Evolutionary conservation across 2,113 vertebrate genomes (phyloP), one percentile per base, ranked within the genome.

Genomic region (Setophaga petechia): DNA sequence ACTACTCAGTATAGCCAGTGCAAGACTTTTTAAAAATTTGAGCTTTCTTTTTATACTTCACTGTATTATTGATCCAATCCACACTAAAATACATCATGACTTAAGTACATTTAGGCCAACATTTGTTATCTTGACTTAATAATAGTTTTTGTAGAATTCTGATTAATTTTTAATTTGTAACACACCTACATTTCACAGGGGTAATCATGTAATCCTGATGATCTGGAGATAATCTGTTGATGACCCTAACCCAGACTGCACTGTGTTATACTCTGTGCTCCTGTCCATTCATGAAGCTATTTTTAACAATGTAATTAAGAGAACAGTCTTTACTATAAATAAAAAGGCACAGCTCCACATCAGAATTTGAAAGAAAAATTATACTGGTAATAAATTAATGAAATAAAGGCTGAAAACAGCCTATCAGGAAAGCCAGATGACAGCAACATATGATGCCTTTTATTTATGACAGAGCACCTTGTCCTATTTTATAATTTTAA

Each of bases 161-260:
- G 81, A 88, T 93, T 95, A 76, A 91, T 76, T 96, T 97, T 95
- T 83, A 91, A 89, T 95, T 96, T 96, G 73, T 78, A 74, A 30
- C 39, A 47, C 46, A 76, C 95, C 93, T 96, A 79, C 71, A 80
- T 95, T 94, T 91, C 84, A 80, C 52, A 63, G 49, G 39, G 24
- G 43, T 89, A 95, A 81, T 93, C 74, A 14, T 11, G 12, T 97
- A 74, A 97, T 92, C 69, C 94, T 61, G 78, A 66, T 95, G 61
- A 91, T 95, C 90, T 84, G 65, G 81, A 84, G 66, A 77, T 91
- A 94, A 92, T 84, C 92, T 69, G 14, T 82, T 87, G 69, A 28
- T 89, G 65, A 87, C 69, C 74, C 76, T 82, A 91, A 74, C 67
- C 22, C 52, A 85, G n/a, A 61, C 31, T 87, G 71, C 89, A 43